Conservation (phyloP, 2,888 invertebrate genomes). For the Leptogaster cylindrica region DNA sequence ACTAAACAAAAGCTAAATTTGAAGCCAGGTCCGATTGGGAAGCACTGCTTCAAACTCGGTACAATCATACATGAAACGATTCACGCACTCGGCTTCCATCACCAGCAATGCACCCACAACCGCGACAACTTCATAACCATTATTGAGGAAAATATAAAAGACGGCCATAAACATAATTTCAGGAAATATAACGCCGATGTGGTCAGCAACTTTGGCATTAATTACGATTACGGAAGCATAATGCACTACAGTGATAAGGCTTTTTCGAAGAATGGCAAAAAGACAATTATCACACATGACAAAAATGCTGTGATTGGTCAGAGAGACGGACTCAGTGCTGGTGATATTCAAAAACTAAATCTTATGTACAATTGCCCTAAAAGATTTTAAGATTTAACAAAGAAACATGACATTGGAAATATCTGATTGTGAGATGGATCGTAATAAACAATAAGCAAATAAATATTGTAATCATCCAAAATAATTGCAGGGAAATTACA, state of each 20-base stretch:
- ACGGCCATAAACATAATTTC: conserved; percentile 66
- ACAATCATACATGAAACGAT: conserved; percentile 79
- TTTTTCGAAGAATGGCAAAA: conserved; percentile 71
- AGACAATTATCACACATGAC: conserved; percentile 69
- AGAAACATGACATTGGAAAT: too few species aligned
- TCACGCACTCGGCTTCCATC: conserved; percentile 82
- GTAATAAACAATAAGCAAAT: too few species aligned
- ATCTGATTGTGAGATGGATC: too few species aligned
- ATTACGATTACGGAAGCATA: conserved; percentile 75
- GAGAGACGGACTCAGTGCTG: background rate
- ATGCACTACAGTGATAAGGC: conserved; percentile 76
- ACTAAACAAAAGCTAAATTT: conserved; percentile 49
- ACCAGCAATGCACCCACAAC: conserved; percentile 81
- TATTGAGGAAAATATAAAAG: conserved; percentile 71
- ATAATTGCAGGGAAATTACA: too few species aligned
- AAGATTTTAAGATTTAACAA: too few species aligned
- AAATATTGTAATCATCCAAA: too few species aligned
- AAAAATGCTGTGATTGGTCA: conserved; percentile 11
- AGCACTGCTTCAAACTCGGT: conserved; percentile 66
- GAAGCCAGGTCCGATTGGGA: background rate
- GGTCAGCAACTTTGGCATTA: conserved; percentile 70
- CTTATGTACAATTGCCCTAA: conserved; percentile 10
- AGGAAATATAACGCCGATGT: conserved; percentile 70
- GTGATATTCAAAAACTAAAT: conserved; percentile 4
- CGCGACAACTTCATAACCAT: conserved; percentile 78